Percentiles rank a stretch among this genome's conserved stretches.
Evolutionary conservation across 2,888 invertebrate species (phyloP).

Genomic region (Alloplasta piceator): DNA sequence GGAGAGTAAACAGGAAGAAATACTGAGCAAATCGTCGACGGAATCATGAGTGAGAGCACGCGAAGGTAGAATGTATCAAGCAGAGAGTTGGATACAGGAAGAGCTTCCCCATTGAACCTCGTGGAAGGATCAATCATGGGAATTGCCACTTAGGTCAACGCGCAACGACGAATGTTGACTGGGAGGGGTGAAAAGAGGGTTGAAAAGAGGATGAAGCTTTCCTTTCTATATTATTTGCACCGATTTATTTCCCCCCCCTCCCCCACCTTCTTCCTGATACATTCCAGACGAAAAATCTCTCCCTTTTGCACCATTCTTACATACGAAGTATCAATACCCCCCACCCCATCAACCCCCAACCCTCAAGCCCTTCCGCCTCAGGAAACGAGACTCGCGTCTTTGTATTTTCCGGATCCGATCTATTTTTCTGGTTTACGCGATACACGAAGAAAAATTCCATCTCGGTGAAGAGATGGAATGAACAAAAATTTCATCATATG

Average conservation of each 20-base stretch:
- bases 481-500: too few relatives aligned
- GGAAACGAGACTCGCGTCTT: constrained; percentile 36
- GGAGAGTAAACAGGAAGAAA: constrained; percentile 58
- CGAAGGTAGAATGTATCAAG: constrained; percentile 1
- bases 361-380: neutral
- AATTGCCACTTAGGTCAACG: constrained; percentile 75
- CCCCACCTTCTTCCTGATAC: constrained; percentile 38
- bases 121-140: constrained; percentile 73
- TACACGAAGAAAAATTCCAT: neutral
- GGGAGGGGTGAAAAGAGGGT: too few relatives aligned
- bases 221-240: constrained; percentile 11
- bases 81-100: neutral
- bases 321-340: constrained; percentile 29
- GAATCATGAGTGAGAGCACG: constrained; percentile 33
- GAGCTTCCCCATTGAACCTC: constrained; percentile 28
- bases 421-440: constrained; percentile 17
- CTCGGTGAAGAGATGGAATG: too few relatives aligned
- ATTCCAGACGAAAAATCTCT: constrained; percentile 37
- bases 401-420: constrained; percentile 13
- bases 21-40: constrained; percentile 45
- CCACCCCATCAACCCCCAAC: too few relatives aligned
- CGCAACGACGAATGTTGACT: constrained; percentile 45
- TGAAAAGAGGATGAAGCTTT: neutral
- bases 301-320: constrained; percentile 6
- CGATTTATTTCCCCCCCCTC: constrained; percentile 46